Base-by-base conservation (phyloP, 1,140 invertebrate genomes). In the Leguminivora glycinivorella region DNA sequence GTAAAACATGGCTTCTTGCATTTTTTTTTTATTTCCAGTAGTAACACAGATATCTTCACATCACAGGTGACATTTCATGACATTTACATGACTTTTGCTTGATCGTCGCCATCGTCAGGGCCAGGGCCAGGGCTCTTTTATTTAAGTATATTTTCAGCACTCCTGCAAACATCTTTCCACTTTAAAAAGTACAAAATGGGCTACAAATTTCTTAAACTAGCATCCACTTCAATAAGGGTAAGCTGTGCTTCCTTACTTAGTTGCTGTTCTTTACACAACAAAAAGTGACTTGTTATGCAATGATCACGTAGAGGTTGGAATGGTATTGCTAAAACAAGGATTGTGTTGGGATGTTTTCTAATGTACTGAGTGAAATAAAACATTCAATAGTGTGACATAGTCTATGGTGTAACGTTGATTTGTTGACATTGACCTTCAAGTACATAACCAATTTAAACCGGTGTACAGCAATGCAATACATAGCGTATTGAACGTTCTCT, bases 131-230 rank as follows among this genome's bases (percentile, higher is more conserved):
- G 87, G 85, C 69, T 74, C 76, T 75, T n/a, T n/a, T n/a, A n/a
- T n/a, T n/a, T 38, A 79, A 77, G 79, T 71, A 77, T 76, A 69
- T 71, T 66, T 76, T 74, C 76, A 75, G 70, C 73, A 72, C 71
- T 74, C 60, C n/a, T 60, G 26, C 47, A 73, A 73, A 40, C 72
- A 29, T 69, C 19, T 43, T 31, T 56, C 29, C 71, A 71, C 58
- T 67, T 52, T 17, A 70, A 52, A 71, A 34, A 69, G 76, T 22
- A 9, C 19, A 82, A 70, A 72, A 89, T 91, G 89, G 86, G 86
- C 34, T 87, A 87, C 73, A 88, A 85, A 84, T 85, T 91, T 79
- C 71, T 91, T 69, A 91, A 84, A 78, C 78, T 89, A 68, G 86
- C 89, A 40, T 89, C 87, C 34, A 67, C 83, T 60, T 77, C 87